Conservation (phyloP, 2,113 vertebrate species). For the western clawed frog (Xenopus tropicalis) region DNA sequence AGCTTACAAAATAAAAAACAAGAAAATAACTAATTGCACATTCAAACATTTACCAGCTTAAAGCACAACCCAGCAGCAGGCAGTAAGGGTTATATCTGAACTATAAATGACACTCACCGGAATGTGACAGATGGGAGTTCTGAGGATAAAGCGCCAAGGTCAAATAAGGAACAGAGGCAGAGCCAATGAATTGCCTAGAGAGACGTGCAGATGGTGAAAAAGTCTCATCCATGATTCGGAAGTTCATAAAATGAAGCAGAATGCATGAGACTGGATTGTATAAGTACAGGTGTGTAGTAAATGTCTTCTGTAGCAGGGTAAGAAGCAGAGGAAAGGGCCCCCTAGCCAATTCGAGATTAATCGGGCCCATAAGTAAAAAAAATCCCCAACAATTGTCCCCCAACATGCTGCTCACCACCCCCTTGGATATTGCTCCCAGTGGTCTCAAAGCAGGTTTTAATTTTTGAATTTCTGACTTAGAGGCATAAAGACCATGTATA, state of each 20-base stretch:
- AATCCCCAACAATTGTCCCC: too few species aligned
- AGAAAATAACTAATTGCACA: neutral
- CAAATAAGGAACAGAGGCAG: conserved; percentile 24
- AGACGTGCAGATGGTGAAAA: neutral
- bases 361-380: too few species aligned
- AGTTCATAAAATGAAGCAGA: conserved; percentile 1
- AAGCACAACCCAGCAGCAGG: neutral
- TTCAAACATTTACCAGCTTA: neutral
- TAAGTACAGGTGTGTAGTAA: neutral
- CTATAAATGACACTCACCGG: neutral
- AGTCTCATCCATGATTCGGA: neutral
- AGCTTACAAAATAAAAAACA: neutral
- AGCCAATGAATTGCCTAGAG: conserved; percentile 9
- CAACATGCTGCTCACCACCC: too few species aligned
- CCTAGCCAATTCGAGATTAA: too few species aligned
- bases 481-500: too few species aligned
- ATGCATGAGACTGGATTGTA: neutral
- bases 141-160: conserved; percentile 15
- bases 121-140: conserved; percentile 29
- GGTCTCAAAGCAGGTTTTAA: too few species aligned
- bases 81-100: conserved; percentile 1
- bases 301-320: neutral
- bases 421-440: too few species aligned
- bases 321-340: too few species aligned
- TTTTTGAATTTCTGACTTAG: too few species aligned